These are phyloP conservation scores for Dendropsophus ebraccatus DNA, from an alignment of 2,113 vertebrate genomes.

Conservation along the genomic window DNA sequence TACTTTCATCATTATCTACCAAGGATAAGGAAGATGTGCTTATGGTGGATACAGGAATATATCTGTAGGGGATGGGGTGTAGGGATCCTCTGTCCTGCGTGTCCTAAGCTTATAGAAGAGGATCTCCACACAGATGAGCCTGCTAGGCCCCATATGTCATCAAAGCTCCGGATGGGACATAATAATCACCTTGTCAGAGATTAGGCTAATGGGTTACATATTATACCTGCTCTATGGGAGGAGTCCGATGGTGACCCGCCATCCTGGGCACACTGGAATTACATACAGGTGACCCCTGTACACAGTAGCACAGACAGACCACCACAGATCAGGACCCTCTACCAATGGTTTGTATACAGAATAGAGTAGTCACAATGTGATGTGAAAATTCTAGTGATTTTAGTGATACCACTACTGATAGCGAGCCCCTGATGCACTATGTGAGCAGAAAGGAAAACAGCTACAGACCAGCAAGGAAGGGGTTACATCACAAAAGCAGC, in stretches of 20 bases:
- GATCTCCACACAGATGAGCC: conserved; percentile 19
- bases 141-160: conserved; percentile 32
- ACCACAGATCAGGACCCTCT: not conserved
- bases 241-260: not conserved
- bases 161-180: conserved; percentile 36
- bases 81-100: not conserved
- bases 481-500: too few species aligned
- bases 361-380: not conserved
- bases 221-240: not conserved
- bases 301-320: not conserved
- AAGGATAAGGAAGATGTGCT: conserved; percentile 3
- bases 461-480: too few species aligned
- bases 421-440: too few species aligned
- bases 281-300: conserved; percentile 2
- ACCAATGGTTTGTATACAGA: too few species aligned
- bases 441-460: too few species aligned
- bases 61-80: not conserved
- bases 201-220: conserved; percentile 38
- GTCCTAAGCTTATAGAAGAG: conserved; percentile 8
- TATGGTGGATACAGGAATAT: conserved; percentile 28
- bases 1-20: conserved; percentile 27
- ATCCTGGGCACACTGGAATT: conserved; percentile 6
- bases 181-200: conserved; percentile 41
- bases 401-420: too few species aligned
- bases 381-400: too few species aligned